Conservation (phyloP, 2,888 invertebrate species). For the Diachrysia chrysitis region DNA sequence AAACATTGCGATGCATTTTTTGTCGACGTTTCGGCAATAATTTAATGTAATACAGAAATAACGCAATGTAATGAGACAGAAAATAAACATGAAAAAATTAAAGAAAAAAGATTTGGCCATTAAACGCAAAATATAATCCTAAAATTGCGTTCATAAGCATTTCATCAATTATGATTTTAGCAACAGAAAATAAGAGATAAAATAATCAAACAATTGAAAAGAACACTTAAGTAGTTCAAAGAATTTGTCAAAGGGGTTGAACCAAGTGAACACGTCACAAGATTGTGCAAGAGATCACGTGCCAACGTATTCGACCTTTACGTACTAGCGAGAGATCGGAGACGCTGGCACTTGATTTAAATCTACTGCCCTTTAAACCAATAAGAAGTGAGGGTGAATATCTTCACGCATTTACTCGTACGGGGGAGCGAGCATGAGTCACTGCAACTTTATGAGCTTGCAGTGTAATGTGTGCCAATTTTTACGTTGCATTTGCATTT, state of each 20-base stretch:
- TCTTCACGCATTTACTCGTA: conserved; percentile 33
- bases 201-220: conserved; percentile 2
- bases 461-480: not conserved
- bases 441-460: not conserved
- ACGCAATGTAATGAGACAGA: conserved; percentile 21
- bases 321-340: conserved; percentile 39
- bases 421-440: conserved; percentile 3
- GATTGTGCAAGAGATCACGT: conserved; percentile 40
- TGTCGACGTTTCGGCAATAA: conserved; percentile 21
- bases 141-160: not conserved
- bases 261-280: conserved; percentile 26
- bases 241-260: conserved; percentile 24
- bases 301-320: conserved; percentile 49
- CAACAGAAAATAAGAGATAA: not conserved
- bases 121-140: not conserved
- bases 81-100: conserved; percentile 22
- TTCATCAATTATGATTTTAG: not conserved
- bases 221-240: conserved; percentile 29
- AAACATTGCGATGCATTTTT: conserved; percentile 40
- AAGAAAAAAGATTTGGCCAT: conserved; percentile 5
- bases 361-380: conserved; percentile 35
- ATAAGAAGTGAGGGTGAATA: conserved; percentile 31
- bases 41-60: conserved; percentile 32
- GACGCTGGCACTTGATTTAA: conserved; percentile 34
- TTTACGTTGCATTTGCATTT: not conserved